Base-by-base conservation (phyloP, 2,888 invertebrate species). In the Sepiola atlantica region DNA sequence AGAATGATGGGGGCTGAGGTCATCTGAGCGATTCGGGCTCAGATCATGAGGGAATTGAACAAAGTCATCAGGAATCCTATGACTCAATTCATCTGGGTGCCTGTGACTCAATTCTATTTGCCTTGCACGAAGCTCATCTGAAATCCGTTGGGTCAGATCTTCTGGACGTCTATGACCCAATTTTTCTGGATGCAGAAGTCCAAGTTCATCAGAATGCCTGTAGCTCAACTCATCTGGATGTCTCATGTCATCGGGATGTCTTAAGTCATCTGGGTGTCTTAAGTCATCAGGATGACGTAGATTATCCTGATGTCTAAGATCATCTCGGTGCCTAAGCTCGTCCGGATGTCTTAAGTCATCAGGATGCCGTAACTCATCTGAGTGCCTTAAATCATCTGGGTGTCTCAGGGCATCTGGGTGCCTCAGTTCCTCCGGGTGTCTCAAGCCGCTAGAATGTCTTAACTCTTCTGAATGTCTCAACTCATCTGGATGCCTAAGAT, bases 31-130 rank as follows among this genome's bases (percentile, higher is more conserved):
- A 92, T 92, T 92, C 28, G 92, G 92, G 92, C 92, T 92, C 55
- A 92, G 55, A 92, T 92, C 92, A n/a, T 92, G 92, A 92, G 92
- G 92, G 55, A 92, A 92, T 55, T 92, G 92, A n/a, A 92, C 92
- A 92, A 92, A 55, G 55, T 92, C 92, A 55, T 92, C 92, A 92
- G 92, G 55, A 92, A 92, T 45, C 55, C 92, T 92, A 92, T 92
- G 92, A 92, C 92, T 55, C 45, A 92, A 55, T 24, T 92, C 92
- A 92, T 92, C 92, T 92, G 92, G 54, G 92, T 92, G 92, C 54
- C 92, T 92, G 32, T 92, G 92, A 35, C 92, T 92, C 32, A 92
- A 35, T 35, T 92, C 92, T n/a, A 92, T 55, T 92, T 92, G 92
- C 92, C 92, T 92, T 6, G 54, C 45, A n/a, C 92, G 92, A 92